phyloP scores from a whole-genome alignment of 2,888 invertebrate genomes.

The Lithophane leautieri region DNA sequence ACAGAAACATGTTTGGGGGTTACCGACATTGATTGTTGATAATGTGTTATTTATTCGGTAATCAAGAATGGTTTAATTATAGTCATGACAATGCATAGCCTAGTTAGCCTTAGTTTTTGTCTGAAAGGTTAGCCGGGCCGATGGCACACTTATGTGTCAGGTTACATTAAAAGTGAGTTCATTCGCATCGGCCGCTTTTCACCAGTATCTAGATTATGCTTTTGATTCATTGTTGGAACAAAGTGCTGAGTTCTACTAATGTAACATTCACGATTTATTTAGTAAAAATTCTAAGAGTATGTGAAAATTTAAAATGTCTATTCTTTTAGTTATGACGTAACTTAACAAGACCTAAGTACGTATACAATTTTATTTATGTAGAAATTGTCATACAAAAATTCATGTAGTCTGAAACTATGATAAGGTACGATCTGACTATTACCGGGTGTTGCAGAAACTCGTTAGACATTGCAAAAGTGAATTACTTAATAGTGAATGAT shows the following conservation, averaged over 20 bases:
- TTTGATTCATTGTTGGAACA: constrained; percentile 84
- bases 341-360: not conserved
- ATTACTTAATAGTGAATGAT: constrained; percentile 63
- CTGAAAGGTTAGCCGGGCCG: constrained; percentile 85
- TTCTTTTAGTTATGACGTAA: not conserved
- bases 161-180: constrained; percentile 88
- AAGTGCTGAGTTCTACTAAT: constrained; percentile 73
- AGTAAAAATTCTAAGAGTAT: constrained; percentile 14
- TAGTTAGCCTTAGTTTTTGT: constrained; percentile 80
- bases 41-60: constrained; percentile 30
- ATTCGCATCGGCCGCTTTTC: constrained; percentile 87
- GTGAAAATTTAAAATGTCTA: constrained; percentile 25
- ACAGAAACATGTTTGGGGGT: constrained; percentile 46
- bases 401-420: not conserved
- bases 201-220: constrained; percentile 83
- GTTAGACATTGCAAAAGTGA: constrained; percentile 45
- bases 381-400: constrained; percentile 1
- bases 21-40: constrained; percentile 25
- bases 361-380: not conserved
- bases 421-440: constrained; percentile 24
- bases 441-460: constrained; percentile 53
- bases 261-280: constrained; percentile 66
- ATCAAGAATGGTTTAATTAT: constrained; percentile 53
- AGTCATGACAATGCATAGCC: constrained; percentile 64
- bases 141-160: constrained; percentile 86